phyloP scores from a whole-genome alignment of 2,113 vertebrate species.

The Colius striatus region DNA sequence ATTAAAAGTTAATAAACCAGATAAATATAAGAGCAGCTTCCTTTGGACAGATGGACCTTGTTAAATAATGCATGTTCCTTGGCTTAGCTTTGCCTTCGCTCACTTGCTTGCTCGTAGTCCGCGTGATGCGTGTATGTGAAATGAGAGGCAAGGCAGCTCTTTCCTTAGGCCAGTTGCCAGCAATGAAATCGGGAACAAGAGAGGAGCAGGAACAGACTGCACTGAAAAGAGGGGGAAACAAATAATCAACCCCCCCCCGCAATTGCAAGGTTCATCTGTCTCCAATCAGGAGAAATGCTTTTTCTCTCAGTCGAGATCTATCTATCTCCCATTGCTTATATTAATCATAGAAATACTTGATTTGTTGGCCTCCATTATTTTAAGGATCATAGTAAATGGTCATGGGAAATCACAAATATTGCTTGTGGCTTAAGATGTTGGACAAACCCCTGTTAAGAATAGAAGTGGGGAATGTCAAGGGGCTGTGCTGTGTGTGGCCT shows the following conservation, averaged over 20 bases:
- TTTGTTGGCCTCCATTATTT: not conserved
- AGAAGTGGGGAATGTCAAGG: not conserved
- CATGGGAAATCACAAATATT: not conserved
- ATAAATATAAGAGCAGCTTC: constrained; percentile 28
- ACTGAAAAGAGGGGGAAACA: not conserved
- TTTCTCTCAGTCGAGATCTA: not conserved
- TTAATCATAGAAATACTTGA: not conserved
- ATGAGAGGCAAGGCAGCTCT: not conserved
- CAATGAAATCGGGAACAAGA: not conserved
- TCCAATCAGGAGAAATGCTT: not conserved
- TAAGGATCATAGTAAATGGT: not conserved
- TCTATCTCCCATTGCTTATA: not conserved
- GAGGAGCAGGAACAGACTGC: not conserved
- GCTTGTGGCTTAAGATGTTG: not conserved
- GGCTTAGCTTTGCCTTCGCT: not conserved
- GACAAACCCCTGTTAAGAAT: not conserved
- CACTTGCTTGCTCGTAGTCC: not conserved
- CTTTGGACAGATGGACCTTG: constrained; percentile 26
- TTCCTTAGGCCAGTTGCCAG: not conserved
- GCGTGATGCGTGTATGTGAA: not conserved
- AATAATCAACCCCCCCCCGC: not conserved
- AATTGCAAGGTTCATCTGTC: not conserved
- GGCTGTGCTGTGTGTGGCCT: not conserved
- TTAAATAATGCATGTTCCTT: not conserved
- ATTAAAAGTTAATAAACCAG: constrained; percentile 6